Evolutionary conservation across 2,113 vertebrate genomes (phyloP).

Genomic region (Conger conger): DNA sequence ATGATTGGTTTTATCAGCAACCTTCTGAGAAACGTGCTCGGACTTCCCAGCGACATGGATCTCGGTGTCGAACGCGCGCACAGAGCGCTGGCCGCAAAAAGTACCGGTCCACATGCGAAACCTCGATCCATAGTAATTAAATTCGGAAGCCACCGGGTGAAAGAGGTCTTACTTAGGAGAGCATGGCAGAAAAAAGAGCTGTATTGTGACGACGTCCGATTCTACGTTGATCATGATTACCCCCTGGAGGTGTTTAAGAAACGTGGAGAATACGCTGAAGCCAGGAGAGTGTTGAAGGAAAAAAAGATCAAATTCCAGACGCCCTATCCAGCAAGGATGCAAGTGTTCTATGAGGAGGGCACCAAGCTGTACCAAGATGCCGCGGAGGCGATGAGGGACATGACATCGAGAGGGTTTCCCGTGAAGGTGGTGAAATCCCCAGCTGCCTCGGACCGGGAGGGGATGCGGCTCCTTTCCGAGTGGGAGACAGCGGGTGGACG

Average conservation of each 20-base stretch:
- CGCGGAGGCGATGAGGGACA: too few relatives aligned
- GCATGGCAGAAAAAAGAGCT: constrained; percentile 25
- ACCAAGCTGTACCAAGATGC: too few relatives aligned
- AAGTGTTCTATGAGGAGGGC: neutral
- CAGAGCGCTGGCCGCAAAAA: constrained; percentile 11
- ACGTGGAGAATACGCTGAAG: constrained; percentile 19
- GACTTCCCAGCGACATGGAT: neutral
- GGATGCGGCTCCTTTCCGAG: too few relatives aligned
- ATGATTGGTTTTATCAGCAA: neutral
- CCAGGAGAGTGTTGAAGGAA: neutral
- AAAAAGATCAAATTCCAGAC: constrained; percentile 19
- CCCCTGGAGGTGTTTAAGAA: constrained; percentile 7
- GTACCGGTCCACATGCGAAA: neutral
- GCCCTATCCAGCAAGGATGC: constrained; percentile 3
- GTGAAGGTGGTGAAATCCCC: too few relatives aligned
- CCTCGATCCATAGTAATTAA: constrained; percentile 3
- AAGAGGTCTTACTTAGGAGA: constrained; percentile 23
- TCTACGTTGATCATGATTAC: constrained; percentile 23
- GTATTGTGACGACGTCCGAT: neutral
- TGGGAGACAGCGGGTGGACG: too few relatives aligned
- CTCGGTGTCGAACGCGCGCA: constrained; percentile 20
- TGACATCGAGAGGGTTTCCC: too few relatives aligned
- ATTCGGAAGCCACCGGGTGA: neutral
- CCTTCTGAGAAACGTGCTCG: neutral
- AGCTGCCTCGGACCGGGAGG: too few relatives aligned